phyloP scores from a whole-genome alignment of 2,797 vertebrate species.

The Ctenopoma multispine region DNA sequence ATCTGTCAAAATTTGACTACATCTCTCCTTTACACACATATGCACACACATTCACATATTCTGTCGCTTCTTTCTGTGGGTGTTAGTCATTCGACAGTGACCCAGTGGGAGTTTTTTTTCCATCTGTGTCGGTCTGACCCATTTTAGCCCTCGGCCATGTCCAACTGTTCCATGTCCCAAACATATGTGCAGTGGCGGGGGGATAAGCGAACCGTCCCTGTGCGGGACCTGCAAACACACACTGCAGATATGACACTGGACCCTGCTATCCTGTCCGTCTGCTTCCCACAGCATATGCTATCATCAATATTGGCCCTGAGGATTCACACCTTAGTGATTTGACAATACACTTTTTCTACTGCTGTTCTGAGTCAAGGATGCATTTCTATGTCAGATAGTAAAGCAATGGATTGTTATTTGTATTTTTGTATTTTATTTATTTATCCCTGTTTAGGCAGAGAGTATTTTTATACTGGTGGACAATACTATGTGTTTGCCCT shows the following conservation, averaged over 20 bases:
- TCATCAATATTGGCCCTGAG: conserved; percentile 56
- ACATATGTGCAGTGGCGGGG: conserved; percentile 87
- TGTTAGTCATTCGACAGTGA: conserved; percentile 81
- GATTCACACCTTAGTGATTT: conserved; percentile 64
- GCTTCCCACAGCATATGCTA: conserved; percentile 76
- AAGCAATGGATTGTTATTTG: not conserved
- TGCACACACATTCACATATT: conserved; percentile 20
- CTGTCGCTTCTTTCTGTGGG: conserved; percentile 50
- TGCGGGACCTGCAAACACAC: conserved; percentile 76
- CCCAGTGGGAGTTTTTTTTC: conserved; percentile 84
- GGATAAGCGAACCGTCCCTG: conserved; percentile 80
- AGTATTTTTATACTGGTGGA: conserved; percentile 1
- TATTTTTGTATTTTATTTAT: not conserved
- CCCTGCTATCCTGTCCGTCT: conserved; percentile 63
- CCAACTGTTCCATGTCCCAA: conserved; percentile 87
- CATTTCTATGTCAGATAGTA: conserved; percentile 11
- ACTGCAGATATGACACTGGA: conserved; percentile 82
- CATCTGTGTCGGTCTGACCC: conserved; percentile 88
- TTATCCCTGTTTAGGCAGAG: not conserved
- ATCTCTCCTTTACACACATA: conserved; percentile 36
- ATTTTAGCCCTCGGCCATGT: conserved; percentile 88
- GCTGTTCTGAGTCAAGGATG: conserved; percentile 5
- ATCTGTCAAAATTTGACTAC: conserved; percentile 61
- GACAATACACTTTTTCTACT: conserved; percentile 33
- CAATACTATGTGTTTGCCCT: not conserved